These are phyloP conservation scores for Phaenicophaeus curvirostris DNA, from an alignment of 2,797 vertebrate species.

Conservation along the genomic window DNA sequence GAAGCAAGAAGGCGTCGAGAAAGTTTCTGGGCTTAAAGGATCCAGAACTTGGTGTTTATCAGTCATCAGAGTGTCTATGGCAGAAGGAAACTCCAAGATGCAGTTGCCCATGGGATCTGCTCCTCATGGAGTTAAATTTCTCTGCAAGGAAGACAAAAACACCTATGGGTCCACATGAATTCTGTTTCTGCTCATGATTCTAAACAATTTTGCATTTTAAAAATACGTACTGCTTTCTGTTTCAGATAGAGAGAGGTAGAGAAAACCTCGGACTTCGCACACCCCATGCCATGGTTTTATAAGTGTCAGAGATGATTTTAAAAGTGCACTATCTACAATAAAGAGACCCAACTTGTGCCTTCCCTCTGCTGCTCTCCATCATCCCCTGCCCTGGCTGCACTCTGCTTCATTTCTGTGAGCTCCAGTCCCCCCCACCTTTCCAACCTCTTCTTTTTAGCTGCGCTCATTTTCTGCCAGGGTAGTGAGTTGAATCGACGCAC, in stretches of 20 bases:
- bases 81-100: neutral
- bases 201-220: neutral
- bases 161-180: neutral
- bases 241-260: neutral
- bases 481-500: neutral
- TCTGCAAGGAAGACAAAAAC: neutral
- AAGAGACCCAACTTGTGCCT: neutral
- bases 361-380: neutral
- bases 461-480: neutral
- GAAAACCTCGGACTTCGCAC: neutral
- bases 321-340: fast-evolving
- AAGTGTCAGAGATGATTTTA: fast-evolving
- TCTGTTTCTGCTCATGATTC: neutral
- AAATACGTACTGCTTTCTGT: neutral
- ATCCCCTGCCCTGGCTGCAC: neutral
- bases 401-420: neutral
- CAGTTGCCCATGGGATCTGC: neutral
- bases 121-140: neutral
- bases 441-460: neutral
- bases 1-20: neutral
- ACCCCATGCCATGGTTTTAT: neutral
- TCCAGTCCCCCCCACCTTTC: neutral
- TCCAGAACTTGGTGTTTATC: neutral
- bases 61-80: neutral
- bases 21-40: neutral